Conservation (phyloP, 2,113 vertebrate species). For the Halichoeres trimaculatus region DNA sequence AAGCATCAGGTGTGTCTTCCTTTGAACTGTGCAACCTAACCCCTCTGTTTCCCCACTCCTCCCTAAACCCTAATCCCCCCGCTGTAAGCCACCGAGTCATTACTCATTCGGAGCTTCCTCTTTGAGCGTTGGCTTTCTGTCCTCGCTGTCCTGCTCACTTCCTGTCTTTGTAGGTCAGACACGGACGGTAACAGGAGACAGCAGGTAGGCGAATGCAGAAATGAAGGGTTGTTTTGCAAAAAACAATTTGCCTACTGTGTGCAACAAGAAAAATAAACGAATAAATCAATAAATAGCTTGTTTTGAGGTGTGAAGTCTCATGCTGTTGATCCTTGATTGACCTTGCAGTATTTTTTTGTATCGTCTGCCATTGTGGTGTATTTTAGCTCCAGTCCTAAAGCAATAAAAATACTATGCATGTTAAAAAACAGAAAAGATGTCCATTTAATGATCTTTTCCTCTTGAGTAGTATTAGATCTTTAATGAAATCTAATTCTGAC, state of each 20-base stretch:
- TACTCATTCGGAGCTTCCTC: slow-evolving; percentile 78
- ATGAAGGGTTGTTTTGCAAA: slow-evolving; percentile 17
- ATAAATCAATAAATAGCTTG: too few species aligned
- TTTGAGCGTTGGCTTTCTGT: slow-evolving; percentile 61
- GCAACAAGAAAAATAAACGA: too few species aligned
- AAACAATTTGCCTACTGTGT: slow-evolving; percentile 1
- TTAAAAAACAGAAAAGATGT: not conserved
- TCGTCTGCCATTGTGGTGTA: too few species aligned
- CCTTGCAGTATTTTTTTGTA: too few species aligned
- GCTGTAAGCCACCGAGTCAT: slow-evolving; percentile 59
- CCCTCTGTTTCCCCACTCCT: slow-evolving; percentile 24
- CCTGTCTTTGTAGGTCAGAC: slow-evolving; percentile 64
- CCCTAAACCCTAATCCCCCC: slow-evolving; percentile 42
- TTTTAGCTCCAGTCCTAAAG: too few species aligned
- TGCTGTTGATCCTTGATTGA: too few species aligned
- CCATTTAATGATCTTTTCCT: not conserved
- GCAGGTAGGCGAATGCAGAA: slow-evolving; percentile 3
- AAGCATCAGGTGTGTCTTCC: slow-evolving; percentile 42
- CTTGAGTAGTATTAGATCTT: not conserved
- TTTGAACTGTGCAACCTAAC: slow-evolving; percentile 59
- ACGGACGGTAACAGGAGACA: slow-evolving; percentile 28
- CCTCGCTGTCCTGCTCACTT: slow-evolving; percentile 42
- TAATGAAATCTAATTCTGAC: not conserved
- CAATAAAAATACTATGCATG: too few species aligned
- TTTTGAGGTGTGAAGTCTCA: too few species aligned